Evolutionary conservation across 1,140 invertebrate species (phyloP).

Genomic region (Formica selysi): DNA sequence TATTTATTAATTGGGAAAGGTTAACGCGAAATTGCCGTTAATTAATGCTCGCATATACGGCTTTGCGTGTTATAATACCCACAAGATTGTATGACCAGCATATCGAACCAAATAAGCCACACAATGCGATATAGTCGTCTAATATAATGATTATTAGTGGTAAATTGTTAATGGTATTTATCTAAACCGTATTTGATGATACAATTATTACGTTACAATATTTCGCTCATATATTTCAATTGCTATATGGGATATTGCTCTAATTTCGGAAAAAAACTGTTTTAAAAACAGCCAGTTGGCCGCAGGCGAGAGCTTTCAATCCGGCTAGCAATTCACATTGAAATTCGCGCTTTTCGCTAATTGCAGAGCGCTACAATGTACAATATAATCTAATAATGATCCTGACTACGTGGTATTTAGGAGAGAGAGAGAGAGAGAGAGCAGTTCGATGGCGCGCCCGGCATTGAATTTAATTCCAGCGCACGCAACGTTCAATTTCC

Average conservation of each 20-base stretch:
- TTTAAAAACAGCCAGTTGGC: not conserved
- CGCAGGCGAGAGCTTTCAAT: not conserved
- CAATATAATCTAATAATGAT: constrained; percentile 47
- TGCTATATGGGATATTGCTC: not conserved
- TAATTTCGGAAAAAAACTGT: not conserved
- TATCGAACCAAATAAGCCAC: constrained; percentile 10
- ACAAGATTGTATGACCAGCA: not conserved
- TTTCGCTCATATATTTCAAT: not conserved
- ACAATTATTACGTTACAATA: not conserved
- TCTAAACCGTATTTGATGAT: not conserved
- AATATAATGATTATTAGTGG: constrained; percentile 26
- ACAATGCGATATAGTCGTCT: not conserved
- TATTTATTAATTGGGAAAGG: constrained; percentile 22
- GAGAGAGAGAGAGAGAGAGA: not conserved
- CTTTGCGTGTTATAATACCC: constrained; percentile 28
- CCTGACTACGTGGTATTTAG: not conserved
- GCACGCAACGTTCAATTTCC: constrained; percentile 53
- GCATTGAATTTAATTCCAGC: constrained; percentile 43
- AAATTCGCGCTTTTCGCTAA: constrained; percentile 45
- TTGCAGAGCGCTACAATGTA: constrained; percentile 6
- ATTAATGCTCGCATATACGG: constrained; percentile 7
- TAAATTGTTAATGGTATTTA: constrained; percentile 11
- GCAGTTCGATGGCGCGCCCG: not conserved
- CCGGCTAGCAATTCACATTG: not conserved
- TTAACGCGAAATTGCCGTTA: constrained; percentile 35